Evolutionary conservation across 2,888 invertebrate species (phyloP), one percentile per base, ranked within the genome.

Genomic region (Epinotia ramella): DNA sequence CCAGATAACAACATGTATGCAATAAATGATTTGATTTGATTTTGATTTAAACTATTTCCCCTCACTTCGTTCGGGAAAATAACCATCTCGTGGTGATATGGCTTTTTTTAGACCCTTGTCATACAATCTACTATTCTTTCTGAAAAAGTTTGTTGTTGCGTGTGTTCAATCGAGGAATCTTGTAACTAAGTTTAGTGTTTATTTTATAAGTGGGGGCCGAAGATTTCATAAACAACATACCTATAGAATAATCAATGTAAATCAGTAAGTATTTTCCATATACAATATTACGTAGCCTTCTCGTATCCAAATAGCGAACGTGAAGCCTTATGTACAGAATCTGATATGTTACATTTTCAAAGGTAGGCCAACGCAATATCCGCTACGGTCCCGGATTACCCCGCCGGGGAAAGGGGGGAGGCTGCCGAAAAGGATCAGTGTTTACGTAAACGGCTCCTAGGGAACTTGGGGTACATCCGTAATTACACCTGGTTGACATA

Each of bases 291-390:
- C 60, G 4, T 49, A 49, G 24, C 49, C 5, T 28, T 49, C 49
- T 11, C 68, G 33, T 64, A 64, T 64, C 64, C 63, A 64, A 63
- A 63, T 53, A 63, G 53, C 62, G 28, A 62, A 33, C 62, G 46
- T 9, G 60, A 71, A 63, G 18, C 49, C 64, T 40, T 72, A 57
- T 57, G 40, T 60, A 62, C 28, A 56, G 56, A 49, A 72, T 63
- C 44, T 28, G 64, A 72, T 72, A 71, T 44, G 24, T 64, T 44
- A 72, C 72, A 72, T 64, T 64, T 64, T 72, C 62, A 74, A 33
- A 59, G 78, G 81, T 82, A 85, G 83, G 84, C 86, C 82, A 83
- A 83, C 77, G 87, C 86, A 89, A 89, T 89, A 89, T 89, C 89
- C 87, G 88, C 81, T 80, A 80, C 79, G 84, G 84, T 85, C 85